phyloP scores from a whole-genome alignment of 2,888 invertebrate species.

The Scrobipalpa costella region DNA sequence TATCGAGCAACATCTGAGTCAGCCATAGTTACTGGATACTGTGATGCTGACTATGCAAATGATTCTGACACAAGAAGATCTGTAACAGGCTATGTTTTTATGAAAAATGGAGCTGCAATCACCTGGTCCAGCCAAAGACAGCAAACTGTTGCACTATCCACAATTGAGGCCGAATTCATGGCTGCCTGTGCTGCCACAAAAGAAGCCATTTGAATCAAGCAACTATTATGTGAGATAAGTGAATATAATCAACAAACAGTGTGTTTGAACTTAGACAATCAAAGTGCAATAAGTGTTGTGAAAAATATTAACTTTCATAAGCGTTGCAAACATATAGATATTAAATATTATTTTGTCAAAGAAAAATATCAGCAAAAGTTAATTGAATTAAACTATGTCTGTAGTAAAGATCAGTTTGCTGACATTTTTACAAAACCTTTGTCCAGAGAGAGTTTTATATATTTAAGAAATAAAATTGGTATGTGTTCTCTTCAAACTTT shows the following conservation, averaged over 20 bases:
- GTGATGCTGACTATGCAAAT: constrained; percentile 25
- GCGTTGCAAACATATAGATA: constrained; percentile 15
- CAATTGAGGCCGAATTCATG: constrained; percentile 14
- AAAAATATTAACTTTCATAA: constrained; percentile 32
- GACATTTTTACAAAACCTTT: constrained; percentile 5
- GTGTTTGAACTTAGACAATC: constrained; percentile 25
- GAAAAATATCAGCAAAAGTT: neutral
- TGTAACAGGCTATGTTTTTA: constrained; percentile 19
- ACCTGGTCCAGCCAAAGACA: constrained; percentile 19
- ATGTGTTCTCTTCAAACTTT: constrained; percentile 3
- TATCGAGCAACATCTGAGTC: no score
- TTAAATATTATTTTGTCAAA: neutral
- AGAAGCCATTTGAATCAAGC: constrained; percentile 25
- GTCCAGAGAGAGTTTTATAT: neutral
- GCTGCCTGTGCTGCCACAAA: constrained; percentile 23
- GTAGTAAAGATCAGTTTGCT: neutral
- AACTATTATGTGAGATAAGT: constrained; percentile 22
- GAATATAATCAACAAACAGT: constrained; percentile 25
- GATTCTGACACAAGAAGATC: constrained; percentile 13
- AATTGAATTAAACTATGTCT: neutral
- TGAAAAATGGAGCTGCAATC: constrained; percentile 23
- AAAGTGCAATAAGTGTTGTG: constrained; percentile 31
- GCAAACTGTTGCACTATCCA: constrained; percentile 19
- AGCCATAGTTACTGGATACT: neutral
- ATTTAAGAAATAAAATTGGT: neutral